These are phyloP conservation scores for Horisme vitalbata DNA, from an alignment of 2,888 invertebrate genomes.

Conservation along the genomic window DNA sequence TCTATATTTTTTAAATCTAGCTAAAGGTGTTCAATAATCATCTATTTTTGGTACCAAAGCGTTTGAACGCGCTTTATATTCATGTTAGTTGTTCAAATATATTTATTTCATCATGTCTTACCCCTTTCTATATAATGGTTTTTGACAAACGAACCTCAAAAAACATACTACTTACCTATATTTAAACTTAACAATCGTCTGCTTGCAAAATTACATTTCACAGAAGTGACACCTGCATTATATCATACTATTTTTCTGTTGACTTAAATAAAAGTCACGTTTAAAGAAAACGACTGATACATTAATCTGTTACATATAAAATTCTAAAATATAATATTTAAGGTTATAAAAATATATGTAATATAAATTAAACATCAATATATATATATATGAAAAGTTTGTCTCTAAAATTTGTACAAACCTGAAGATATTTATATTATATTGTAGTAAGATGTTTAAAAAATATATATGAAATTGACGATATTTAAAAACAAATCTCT, in stretches of 20 bases:
- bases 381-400: too few species aligned
- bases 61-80: slow-evolving; percentile 42
- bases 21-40: slow-evolving; percentile 78
- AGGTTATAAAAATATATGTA: slow-evolving; percentile 31
- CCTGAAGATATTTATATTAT: slow-evolving; percentile 25
- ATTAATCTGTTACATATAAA: slow-evolving; percentile 37
- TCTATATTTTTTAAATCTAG: slow-evolving; percentile 82
- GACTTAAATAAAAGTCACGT: slow-evolving; percentile 27
- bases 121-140: too few species aligned
- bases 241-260: not conserved
- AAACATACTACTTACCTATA: too few species aligned
- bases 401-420: slow-evolving; percentile 36
- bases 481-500: slow-evolving; percentile 46
- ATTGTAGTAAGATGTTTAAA: slow-evolving; percentile 41
- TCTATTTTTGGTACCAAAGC: slow-evolving; percentile 79
- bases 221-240: too few species aligned
- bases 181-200: too few species aligned
- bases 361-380: slow-evolving; percentile 31
- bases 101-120: too few species aligned
- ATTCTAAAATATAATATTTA: slow-evolving; percentile 34
- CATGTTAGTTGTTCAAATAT: slow-evolving; percentile 28
- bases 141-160: too few species aligned
- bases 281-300: slow-evolving; percentile 44
- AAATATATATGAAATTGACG: slow-evolving; percentile 37
- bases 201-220: too few species aligned